Percentiles rank a stretch among this genome's conserved stretches.
Conservation (phyloP, 2,797 vertebrate species). For the Crax fasciolata region DNA sequence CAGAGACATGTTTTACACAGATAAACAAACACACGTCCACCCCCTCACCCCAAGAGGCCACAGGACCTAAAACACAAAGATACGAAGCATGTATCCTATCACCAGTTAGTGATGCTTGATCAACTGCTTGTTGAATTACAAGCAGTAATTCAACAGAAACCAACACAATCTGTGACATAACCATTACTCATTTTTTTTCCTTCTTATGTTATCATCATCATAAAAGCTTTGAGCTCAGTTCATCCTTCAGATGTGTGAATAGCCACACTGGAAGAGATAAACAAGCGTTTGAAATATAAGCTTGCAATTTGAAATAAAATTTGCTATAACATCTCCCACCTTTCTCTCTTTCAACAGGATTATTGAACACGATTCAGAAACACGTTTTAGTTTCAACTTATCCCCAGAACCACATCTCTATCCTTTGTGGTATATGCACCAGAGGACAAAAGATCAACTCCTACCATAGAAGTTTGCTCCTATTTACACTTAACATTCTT, state of each 20-base stretch:
- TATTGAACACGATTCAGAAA: constrained; percentile 25
- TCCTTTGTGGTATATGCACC: not conserved
- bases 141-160: not conserved
- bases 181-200: not conserved
- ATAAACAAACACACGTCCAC: not conserved
- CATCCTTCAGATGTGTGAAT: not conserved
- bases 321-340: not conserved
- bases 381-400: not conserved
- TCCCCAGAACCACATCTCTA: constrained; percentile 11
- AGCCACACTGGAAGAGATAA: constrained; percentile 16
- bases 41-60: not conserved
- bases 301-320: too few relatives aligned
- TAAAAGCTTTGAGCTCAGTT: not conserved
- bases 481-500: not conserved
- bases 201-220: not conserved
- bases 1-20: not conserved
- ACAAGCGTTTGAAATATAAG: constrained; percentile 13
- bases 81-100: not conserved
- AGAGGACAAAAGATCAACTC: not conserved
- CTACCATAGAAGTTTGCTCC: not conserved
- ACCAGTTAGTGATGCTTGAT: not conserved
- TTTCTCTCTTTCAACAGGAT: constrained; percentile 38
- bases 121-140: not conserved
- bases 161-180: not conserved
- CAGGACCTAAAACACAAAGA: not conserved